A percentile compares a stretch with the other conserved stretches of the same genome.
Conservation (phyloP, 2,888 invertebrate species). For the Protonemura montana region DNA sequence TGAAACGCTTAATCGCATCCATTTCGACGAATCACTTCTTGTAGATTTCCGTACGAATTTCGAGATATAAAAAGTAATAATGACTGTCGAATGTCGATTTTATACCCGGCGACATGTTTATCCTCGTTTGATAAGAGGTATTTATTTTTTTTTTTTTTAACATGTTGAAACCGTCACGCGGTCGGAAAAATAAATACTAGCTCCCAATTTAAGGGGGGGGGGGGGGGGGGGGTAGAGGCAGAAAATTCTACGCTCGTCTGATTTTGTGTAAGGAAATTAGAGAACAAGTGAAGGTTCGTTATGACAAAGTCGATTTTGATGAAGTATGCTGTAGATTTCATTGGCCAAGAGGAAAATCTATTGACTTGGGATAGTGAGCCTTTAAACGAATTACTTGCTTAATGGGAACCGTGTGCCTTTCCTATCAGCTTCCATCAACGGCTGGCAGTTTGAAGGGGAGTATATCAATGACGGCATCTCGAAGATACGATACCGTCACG, state of each 20-base stretch:
- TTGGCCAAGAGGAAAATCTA: neutral
- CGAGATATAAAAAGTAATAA: neutral
- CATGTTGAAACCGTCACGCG: neutral
- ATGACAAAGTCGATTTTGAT: neutral
- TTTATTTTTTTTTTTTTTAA: neutral
- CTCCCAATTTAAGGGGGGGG: neutral
- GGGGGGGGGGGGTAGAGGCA: neutral
- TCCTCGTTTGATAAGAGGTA: neutral
- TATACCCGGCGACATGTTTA: neutral
- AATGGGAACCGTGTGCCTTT: neutral
- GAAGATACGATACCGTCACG: neutral
- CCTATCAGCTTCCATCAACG: neutral
- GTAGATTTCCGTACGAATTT: neutral
- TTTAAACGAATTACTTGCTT: neutral
- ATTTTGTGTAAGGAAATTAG: neutral
- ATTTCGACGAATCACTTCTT: neutral
- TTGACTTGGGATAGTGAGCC: neutral
- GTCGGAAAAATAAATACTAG: neutral
- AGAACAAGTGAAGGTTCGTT: neutral
- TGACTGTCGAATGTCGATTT: neutral
- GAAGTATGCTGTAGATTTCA: neutral
- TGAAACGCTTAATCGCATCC: neutral
- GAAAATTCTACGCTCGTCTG: neutral
- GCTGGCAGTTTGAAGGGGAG: neutral
- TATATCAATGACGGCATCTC: neutral